Conservation (phyloP, 2,797 vertebrate genomes). For the Enteromius fasciolatus region DNA sequence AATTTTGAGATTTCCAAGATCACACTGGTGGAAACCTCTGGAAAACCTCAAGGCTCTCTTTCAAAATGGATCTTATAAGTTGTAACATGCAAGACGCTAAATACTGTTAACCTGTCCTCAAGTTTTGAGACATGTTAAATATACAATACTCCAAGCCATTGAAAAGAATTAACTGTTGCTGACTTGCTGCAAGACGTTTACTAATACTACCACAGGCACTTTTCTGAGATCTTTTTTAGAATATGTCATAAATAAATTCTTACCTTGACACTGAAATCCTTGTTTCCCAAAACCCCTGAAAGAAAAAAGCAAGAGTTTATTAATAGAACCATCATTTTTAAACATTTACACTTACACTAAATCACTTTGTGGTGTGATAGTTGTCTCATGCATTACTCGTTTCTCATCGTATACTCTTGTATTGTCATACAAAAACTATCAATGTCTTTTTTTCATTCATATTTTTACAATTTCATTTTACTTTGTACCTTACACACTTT, state of each 20-base stretch:
- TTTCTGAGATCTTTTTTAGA: neutral
- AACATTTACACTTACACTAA: neutral
- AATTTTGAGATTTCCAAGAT: neutral
- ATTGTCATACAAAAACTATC: neutral
- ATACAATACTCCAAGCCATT: neutral
- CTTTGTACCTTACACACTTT: neutral
- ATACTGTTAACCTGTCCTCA: neutral
- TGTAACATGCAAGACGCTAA: neutral
- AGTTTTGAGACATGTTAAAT: slow-evolving; percentile 3
- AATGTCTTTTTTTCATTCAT: neutral
- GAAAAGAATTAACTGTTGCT: neutral
- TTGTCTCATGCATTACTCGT: neutral
- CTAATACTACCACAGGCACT: neutral
- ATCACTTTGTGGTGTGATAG: neutral
- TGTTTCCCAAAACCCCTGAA: slow-evolving; percentile 96
- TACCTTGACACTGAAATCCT: slow-evolving; percentile 99
- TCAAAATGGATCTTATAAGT: neutral
- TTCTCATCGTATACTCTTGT: neutral
- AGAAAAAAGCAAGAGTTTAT: slow-evolving; percentile 46
- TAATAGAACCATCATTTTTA: neutral
- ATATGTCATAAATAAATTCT: slow-evolving; percentile 56
- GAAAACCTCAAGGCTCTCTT: neutral
- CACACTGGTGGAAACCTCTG: neutral
- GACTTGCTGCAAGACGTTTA: neutral
- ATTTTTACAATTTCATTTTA: neutral